Evolutionary conservation across 2,113 vertebrate genomes (phyloP), one percentile per base, ranked within the genome.

Genomic region (Gobio gobio): DNA sequence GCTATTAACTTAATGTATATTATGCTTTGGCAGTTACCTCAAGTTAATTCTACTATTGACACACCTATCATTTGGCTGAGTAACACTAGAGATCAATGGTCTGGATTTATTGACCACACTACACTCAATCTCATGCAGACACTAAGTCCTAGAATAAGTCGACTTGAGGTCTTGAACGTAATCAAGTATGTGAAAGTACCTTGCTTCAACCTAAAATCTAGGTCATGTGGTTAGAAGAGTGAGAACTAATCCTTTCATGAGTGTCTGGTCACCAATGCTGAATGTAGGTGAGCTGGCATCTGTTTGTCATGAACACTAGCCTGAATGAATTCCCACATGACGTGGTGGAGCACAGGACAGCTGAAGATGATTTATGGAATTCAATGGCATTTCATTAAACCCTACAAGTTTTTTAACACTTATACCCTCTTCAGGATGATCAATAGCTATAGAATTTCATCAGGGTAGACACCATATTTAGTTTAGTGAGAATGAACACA

Each of bases 251-350:
- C 45, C 83, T 81, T 63, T 73, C 49, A 68, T 68, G 59, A 70
- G 72, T 58, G 68, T 66, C 85, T 85, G 74, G 77, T 77, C 83
- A 49, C 26, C 59, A 63, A 59, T 47, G 56, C 68, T 83, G 76
- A 87, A 66, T 56, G 59, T 63, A 74, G 77, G 84, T 77, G 49
- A 85, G 75, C 43, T 72, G 88, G 58, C 68, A 85, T 82, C 16
- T 26, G 63, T 66, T 63, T 68, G 58, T 26, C 58, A 63, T n/a
- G 20, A n/a, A 56, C 26, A 49, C 83, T 84, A 24, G 36, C 59
- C 54, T 83, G 10, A 84, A 63, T 54, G 40, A 78, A 66, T 77
- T 40, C 16, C 16, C 49, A 29, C 16, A 20, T 78, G 49, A 72
- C 5, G 40, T 63, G 14, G 40, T 63, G 58, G 5, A 43, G 16